Base-by-base conservation (phyloP, 2,888 invertebrate genomes). In the Seira sanloemensis region DNA sequence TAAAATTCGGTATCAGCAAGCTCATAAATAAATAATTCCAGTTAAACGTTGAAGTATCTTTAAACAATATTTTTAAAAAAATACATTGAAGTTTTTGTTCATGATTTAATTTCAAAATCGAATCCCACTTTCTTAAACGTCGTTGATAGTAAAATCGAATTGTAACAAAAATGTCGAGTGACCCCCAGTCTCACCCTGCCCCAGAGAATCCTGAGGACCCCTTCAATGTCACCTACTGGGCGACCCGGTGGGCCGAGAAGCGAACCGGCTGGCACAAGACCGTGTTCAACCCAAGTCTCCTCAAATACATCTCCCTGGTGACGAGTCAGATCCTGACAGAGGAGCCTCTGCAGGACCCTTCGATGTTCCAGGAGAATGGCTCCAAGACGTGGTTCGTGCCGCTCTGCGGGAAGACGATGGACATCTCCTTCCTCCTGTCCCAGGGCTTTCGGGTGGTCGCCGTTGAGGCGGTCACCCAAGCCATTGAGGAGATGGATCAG, bases 391-490 rank as follows among this genome's bases (percentile, higher is more conserved):
- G 84, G 80, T 89, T 90, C 73, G 78, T 90, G 1, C 90, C 90
- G 2, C 79, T 90, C 19, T 90, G 90, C 84, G 90, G 90, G 12
- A 90, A 78, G 66, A 72, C 69, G 0, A 26, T 87, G 5, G 90
- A 90, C 65, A 79, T 90, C 18, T 78, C 85, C 7, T 90, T 89
- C 87, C 80, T 90, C 5, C 86, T 90, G 24, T 83, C 85, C 1
- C 84, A 85, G 27, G 90, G 90, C 12, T 89, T 90, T 71, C 58
- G 73, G 16, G 90, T 90, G 2, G 90, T 90, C 81, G 90, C 88
- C 16, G 78, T 90, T 4, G 90, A 90, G 78, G 88, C 83, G 5
- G 87, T 89, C 2, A 84, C 86, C 75, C 77, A 82, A 50, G 87
- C 88, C 5, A 88, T 90, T 23, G 69, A 75, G 25, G 86, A 84